Percentiles rank a stretch among this genome's conserved stretches.
These are phyloP conservation scores for Orthosia gothica DNA, from an alignment of 2,888 invertebrate species.

Conservation along the genomic window DNA sequence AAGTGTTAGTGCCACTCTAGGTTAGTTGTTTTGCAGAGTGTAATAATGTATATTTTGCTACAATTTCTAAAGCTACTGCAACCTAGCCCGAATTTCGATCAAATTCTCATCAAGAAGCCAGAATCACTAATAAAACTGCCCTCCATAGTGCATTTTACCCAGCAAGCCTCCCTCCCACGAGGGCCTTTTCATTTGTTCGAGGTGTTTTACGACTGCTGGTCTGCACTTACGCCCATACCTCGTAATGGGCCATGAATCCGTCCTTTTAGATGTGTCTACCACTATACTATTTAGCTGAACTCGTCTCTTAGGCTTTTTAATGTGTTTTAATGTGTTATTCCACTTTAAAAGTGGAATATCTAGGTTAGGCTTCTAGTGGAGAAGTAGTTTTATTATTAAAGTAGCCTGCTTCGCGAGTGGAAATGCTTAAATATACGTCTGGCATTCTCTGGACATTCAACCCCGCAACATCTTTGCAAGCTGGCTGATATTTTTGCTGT, in stretches of 20 bases:
- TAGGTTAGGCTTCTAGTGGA: neutral
- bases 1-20: no score
- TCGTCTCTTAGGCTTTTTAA: conserved; percentile 31
- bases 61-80: neutral
- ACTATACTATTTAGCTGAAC: conserved; percentile 2
- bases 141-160: conserved; percentile 24
- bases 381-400: conserved; percentile 25
- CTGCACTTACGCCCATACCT: conserved; percentile 33
- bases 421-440: neutral
- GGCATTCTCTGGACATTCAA: neutral
- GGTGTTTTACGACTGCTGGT: conserved; percentile 45
- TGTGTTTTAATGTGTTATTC: conserved; percentile 16
- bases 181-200: conserved; percentile 31
- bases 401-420: conserved; percentile 4
- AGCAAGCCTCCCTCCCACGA: neutral
- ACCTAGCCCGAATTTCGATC: neutral
- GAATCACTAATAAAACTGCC: conserved; percentile 25
- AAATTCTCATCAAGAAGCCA: neutral
- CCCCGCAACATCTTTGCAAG: neutral
- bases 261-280: conserved; percentile 18
- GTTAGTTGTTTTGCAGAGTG: neutral
- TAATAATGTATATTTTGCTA: neutral
- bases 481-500: neutral
- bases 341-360: neutral
- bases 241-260: conserved; percentile 46